Base-by-base conservation (phyloP, 2,797 vertebrate species). In the Typhlichthys subterraneus region DNA sequence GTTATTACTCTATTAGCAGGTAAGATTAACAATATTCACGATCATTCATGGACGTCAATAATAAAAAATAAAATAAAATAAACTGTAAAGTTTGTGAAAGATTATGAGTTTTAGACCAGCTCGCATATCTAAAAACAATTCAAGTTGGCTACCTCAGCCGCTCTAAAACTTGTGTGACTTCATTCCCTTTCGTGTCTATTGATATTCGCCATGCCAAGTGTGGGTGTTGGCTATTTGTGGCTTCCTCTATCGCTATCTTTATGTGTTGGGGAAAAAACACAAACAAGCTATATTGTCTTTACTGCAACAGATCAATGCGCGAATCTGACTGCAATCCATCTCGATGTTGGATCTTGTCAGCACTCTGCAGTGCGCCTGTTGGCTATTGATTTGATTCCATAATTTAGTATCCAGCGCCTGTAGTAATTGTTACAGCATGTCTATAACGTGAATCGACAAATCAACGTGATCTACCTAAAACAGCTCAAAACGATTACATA, bases 1-100 rank as follows among this genome's bases (percentile, higher is more conserved):
- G 65, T 69, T 61, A 57, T 76, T 75, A 38, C 78, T 65, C 53
- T 91, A 2, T 72, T 90, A 71, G 72, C 88, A 91, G 90, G 92
- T 93, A 89, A 79, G 42, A 70, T 66, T 4, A 49, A 17, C 33
- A 1, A 17, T n/a, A 55, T 15, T 68, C 63, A 9, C 53, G 4
- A 45, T 8, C 46, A 8, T 50, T 66, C 45, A 69, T 42, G 38
- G 53, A 67, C 51, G 2, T 42, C 38, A 42, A 42, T 42, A 23
- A 42, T 42, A 42, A 42, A 42, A 8, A 7, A 42, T 9, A 42
- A 42, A 42, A 42, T 23, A 23, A 23, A 23, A 23, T 23, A 12
- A 46, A 52, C 65, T 12, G 3, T 12, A 29, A 61, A 4, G 13
- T 50, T 45, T 63, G 45, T 76, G 17, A 13, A 42, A 7, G 38